Conservation (phyloP, 2,888 invertebrate genomes). For the Heteromyza rotundicornis region DNA sequence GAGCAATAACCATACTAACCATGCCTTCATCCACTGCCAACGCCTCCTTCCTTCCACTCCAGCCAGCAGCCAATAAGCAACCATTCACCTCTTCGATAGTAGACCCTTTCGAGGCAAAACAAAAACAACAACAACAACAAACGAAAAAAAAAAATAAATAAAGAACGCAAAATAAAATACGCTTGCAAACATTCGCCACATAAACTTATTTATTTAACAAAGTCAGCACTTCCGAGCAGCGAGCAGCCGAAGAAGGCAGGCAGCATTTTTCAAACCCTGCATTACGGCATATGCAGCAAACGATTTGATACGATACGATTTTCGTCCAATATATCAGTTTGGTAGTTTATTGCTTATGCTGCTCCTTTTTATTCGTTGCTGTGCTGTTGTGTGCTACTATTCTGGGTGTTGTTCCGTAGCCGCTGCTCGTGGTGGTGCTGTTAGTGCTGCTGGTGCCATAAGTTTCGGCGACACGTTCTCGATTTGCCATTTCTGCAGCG, state of each 20-base stretch:
- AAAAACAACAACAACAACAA: no score
- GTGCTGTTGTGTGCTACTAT: no score
- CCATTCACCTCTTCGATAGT: no score
- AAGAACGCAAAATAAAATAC: no score
- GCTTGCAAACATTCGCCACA: no score
- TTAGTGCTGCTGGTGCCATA: neutral
- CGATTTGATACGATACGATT: neutral
- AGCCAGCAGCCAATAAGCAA: no score
- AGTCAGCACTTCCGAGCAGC: slow-evolving; percentile 1
- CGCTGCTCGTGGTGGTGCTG: neutral
- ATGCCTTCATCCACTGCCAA: neutral
- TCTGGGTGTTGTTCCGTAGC: no score
- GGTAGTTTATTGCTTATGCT: neutral
- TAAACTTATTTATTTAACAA: slow-evolving; percentile 4
- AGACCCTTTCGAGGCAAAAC: no score
- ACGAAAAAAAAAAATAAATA: no score
- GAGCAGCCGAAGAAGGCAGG: no score
- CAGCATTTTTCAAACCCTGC: no score
- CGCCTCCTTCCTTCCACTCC: neutral
- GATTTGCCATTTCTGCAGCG: neutral
- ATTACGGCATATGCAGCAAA: neutral
- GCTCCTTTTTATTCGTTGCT: neutral
- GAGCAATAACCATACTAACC: neutral
- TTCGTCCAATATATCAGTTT: neutral
- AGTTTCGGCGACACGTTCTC: neutral